phyloP scores from a whole-genome alignment of 2,888 invertebrate species.

The Drosophila pseudotalamancana region DNA sequence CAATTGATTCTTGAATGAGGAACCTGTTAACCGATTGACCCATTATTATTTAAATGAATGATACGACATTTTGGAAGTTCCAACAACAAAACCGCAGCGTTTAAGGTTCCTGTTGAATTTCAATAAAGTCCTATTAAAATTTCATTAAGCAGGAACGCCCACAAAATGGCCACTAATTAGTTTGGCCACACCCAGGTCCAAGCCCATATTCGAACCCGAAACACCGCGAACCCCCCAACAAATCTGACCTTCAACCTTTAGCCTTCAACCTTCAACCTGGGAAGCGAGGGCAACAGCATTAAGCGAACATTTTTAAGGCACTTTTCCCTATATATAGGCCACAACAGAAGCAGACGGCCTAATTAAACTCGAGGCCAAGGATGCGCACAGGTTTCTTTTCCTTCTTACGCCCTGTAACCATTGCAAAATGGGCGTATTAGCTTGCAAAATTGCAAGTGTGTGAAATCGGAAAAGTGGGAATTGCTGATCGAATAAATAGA shows the following conservation, averaged over 20 bases:
- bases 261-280: too few relatives aligned
- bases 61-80: background rate
- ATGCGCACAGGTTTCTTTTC: slow-evolving; percentile 27
- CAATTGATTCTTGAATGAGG: too few relatives aligned
- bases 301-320: slow-evolving; percentile 32
- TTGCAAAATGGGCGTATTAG: background rate
- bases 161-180: slow-evolving; percentile 73
- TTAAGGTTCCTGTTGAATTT: slow-evolving; percentile 36
- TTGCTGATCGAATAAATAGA: too few relatives aligned
- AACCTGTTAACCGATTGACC: background rate
- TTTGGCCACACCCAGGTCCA: slow-evolving; percentile 43
- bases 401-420: background rate
- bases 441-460: too few relatives aligned
- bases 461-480: too few relatives aligned
- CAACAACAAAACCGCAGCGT: slow-evolving; percentile 1
- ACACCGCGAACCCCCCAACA: too few relatives aligned
- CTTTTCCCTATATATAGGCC: slow-evolving; percentile 44
- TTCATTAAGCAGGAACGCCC: slow-evolving; percentile 67
- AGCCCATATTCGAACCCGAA: slow-evolving; percentile 1
- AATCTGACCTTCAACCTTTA: slow-evolving; percentile 59
- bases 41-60: background rate
- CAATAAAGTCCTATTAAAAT: slow-evolving; percentile 71
- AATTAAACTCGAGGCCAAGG: slow-evolving; percentile 64
- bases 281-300: slow-evolving; percentile 31
- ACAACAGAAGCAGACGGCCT: slow-evolving; percentile 51